These are phyloP conservation scores for Sigmodon hispidus DNA, from an alignment of 2,113 vertebrate species.

Conservation along the genomic window DNA sequence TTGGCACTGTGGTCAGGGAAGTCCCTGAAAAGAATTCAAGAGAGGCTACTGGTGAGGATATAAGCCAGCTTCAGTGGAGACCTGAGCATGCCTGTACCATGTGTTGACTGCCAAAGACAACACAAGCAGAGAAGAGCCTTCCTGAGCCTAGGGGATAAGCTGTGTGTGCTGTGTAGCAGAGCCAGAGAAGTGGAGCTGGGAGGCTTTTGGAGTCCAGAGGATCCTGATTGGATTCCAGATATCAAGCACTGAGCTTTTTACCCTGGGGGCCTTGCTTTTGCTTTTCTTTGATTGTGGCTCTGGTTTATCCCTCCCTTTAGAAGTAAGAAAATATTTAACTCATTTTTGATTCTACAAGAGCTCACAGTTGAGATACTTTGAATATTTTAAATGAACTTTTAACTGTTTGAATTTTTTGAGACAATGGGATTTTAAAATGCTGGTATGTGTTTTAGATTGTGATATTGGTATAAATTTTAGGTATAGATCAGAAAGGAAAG, in stretches of 20 bases:
- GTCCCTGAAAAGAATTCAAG: background rate
- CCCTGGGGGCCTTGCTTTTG: background rate
- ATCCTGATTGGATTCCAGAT: background rate
- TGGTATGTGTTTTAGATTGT: background rate
- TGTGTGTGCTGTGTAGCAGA: background rate
- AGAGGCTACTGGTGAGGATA: background rate
- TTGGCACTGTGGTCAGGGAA: too few species aligned
- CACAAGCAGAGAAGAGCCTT: background rate
- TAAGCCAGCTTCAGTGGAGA: background rate
- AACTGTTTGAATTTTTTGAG: background rate
- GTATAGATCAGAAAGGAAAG: background rate
- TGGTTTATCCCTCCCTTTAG: background rate
- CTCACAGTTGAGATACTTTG: background rate
- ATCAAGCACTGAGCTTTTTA: background rate
- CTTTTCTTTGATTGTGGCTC: background rate
- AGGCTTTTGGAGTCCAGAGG: background rate
- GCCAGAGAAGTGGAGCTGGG: background rate
- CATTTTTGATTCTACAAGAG: background rate
- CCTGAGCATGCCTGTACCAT: background rate
- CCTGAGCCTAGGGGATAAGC: background rate
- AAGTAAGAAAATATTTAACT: background rate
- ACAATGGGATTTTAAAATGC: background rate
- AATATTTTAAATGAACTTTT: background rate
- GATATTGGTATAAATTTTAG: background rate
- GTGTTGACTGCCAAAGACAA: background rate